Evolutionary conservation across 2,113 vertebrate genomes (phyloP).

Genomic region (Salvelinus namaycush): DNA sequence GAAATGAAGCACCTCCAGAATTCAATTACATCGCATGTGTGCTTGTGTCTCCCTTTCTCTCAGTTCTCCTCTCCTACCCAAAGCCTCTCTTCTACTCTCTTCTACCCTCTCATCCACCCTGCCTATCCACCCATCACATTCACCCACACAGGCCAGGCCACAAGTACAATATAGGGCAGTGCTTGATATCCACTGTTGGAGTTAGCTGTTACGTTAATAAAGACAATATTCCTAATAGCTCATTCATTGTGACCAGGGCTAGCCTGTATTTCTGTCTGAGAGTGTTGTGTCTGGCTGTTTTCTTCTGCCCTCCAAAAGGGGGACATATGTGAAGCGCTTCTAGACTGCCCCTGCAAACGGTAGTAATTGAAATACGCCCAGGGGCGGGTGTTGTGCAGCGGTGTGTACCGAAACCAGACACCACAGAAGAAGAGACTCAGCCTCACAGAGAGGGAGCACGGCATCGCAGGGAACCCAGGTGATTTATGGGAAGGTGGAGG

Average conservation of each 20-base stretch:
- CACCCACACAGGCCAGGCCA: too few species aligned
- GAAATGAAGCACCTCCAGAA: constrained; percentile 43
- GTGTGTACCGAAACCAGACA: constrained; percentile 67
- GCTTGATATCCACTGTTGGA: constrained; percentile 39
- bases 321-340: constrained; percentile 55
- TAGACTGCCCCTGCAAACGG: constrained; percentile 19
- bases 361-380: constrained; percentile 55
- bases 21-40: constrained; percentile 54
- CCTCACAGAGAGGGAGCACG: constrained; percentile 26
- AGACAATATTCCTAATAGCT: too few species aligned
- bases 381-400: constrained; percentile 34
- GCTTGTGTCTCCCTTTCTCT: constrained; percentile 40
- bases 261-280: neutral
- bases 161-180: too few species aligned
- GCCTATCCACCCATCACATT: neutral
- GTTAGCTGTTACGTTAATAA: too few species aligned
- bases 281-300: constrained; percentile 40
- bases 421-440: constrained; percentile 34
- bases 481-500: constrained; percentile 59
- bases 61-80: constrained; percentile 46
- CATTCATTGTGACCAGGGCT: too few species aligned
- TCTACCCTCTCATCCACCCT: too few species aligned
- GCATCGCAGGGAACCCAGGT: constrained; percentile 37
- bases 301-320: constrained; percentile 16
- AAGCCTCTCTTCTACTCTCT: too few species aligned